Percentiles rank a stretch among this genome's conserved stretches.
Evolutionary conservation across 2,888 invertebrate genomes (phyloP).

Genomic region (Heliconius erato): DNA sequence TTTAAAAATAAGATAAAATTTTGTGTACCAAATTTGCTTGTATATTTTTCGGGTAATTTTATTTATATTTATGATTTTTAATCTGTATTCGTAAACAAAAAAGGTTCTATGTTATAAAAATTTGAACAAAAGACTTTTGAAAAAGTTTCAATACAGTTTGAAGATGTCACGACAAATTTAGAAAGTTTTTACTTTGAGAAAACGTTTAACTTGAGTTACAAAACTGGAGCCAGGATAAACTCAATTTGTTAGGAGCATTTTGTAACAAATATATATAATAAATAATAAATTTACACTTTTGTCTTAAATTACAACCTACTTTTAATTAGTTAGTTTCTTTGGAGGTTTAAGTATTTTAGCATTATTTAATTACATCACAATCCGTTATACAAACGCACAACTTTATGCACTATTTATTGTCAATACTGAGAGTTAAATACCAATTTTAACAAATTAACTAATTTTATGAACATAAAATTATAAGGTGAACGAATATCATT

Average conservation of each 20-base stretch:
- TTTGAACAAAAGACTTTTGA: neutral
- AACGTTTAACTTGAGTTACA: neutral
- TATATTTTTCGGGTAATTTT: neutral
- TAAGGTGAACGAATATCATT: too few relatives aligned
- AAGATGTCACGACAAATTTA: neutral
- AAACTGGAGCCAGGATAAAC: conserved; percentile 14
- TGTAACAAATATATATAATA: neutral
- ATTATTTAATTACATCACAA: too few relatives aligned
- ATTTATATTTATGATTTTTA: neutral
- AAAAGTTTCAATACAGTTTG: conserved; percentile 16
- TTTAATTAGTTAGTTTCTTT: too few relatives aligned
- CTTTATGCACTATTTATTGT: too few relatives aligned
- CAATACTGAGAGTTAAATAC: too few relatives aligned
- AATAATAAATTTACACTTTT: neutral
- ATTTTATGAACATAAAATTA: too few relatives aligned
- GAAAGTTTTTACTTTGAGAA: conserved; percentile 11
- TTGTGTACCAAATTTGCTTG: neutral
- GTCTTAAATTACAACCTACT: too few relatives aligned
- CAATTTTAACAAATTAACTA: too few relatives aligned
- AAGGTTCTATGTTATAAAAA: neutral
- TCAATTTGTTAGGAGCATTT: neutral
- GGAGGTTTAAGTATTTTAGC: too few relatives aligned
- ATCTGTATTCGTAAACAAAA: neutral
- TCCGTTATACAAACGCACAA: too few relatives aligned
- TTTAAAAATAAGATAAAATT: neutral